Conservation (phyloP, 2,888 invertebrate genomes). For the Drosophila mimica region DNA sequence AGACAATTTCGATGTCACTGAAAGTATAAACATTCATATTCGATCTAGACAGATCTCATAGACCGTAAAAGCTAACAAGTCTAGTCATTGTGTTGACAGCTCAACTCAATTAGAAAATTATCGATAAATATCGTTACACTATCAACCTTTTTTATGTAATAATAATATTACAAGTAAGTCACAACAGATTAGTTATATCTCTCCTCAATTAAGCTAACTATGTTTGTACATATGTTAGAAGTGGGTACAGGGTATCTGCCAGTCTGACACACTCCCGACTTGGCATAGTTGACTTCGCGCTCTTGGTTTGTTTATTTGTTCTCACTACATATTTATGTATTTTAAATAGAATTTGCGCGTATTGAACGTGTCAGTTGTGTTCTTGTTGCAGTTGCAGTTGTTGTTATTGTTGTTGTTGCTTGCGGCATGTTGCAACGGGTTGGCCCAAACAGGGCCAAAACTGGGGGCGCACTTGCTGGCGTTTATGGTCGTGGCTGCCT, state of each 20-base stretch:
- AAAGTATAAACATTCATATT: neutral
- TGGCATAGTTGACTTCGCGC: slow-evolving; percentile 1
- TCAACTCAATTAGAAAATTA: neutral
- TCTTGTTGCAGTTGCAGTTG: slow-evolving; percentile 31
- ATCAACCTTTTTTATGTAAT: neutral
- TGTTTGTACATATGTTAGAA: neutral
- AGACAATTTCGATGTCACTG: neutral
- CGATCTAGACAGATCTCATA: neutral
- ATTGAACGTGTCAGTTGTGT: slow-evolving; percentile 46
- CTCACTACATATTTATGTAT: slow-evolving; percentile 42
- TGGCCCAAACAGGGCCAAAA: slow-evolving; percentile 39
- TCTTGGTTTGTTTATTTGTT: slow-evolving; percentile 25
- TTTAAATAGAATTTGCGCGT: slow-evolving; percentile 69
- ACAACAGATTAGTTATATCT: neutral
- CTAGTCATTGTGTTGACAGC: neutral
- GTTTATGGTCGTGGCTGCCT: slow-evolving; percentile 59
- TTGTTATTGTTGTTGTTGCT: slow-evolving; percentile 12
- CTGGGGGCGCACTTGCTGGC: slow-evolving; percentile 33
- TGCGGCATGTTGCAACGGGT: slow-evolving; percentile 71
- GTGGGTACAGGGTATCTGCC: neutral
- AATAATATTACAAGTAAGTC: neutral
- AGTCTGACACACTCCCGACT: neutral
- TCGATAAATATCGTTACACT: neutral
- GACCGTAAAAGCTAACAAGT: neutral
- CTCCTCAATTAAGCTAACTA: neutral